phyloP scores from a whole-genome alignment of 2,888 invertebrate genomes.

The Hermaeophaga mercurialis region DNA sequence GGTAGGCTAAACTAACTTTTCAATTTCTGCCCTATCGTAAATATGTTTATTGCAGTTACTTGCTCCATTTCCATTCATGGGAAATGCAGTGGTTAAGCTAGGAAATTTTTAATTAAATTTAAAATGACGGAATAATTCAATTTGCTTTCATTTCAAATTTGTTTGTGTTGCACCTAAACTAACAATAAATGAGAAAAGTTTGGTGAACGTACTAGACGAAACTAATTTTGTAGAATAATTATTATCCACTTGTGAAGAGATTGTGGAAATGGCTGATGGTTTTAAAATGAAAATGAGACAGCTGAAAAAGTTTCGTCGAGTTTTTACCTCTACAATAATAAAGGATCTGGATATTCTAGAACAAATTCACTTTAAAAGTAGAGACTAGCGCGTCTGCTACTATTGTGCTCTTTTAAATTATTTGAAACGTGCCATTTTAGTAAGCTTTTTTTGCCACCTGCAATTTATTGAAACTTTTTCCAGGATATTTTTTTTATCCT shows the following conservation, averaged over 20 bases:
- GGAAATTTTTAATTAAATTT: slow-evolving; percentile 29
- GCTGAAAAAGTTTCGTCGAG: background rate
- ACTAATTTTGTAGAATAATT: slow-evolving; percentile 28
- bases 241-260: slow-evolving; percentile 15
- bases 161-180: slow-evolving; percentile 28
- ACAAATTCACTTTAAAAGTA: too few species aligned
- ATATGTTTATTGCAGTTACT: slow-evolving; percentile 6
- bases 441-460: too few species aligned
- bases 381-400: too few species aligned
- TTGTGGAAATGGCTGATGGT: slow-evolving; percentile 9
- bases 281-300: slow-evolving; percentile 2
- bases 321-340: too few species aligned
- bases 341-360: too few species aligned
- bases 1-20: too few species aligned
- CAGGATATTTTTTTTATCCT: too few species aligned
- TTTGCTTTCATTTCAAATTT: slow-evolving; percentile 24
- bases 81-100: slow-evolving; percentile 10
- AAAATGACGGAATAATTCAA: slow-evolving; percentile 26
- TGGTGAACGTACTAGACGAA: slow-evolving; percentile 17
- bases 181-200: slow-evolving; percentile 30
- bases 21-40: too few species aligned
- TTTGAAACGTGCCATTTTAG: too few species aligned
- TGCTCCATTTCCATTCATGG: slow-evolving; percentile 18
- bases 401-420: too few species aligned
- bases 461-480: too few species aligned